phyloP scores from a whole-genome alignment of 64 coral and sea anemone species.

The Stichodactyla mertensii region DNA sequence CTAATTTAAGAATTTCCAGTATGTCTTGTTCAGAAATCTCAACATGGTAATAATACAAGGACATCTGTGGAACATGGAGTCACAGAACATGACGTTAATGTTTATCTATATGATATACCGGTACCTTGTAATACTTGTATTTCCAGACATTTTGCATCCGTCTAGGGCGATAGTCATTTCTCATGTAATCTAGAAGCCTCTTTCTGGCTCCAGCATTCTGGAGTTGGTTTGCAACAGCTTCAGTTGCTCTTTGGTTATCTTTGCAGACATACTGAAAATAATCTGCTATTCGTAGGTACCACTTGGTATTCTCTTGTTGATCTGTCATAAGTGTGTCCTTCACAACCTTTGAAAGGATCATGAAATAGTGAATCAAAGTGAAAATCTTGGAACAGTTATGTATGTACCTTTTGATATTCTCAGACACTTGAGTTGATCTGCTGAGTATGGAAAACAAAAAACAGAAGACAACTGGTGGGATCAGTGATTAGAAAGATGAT shows the following conservation, averaged over 20 bases:
- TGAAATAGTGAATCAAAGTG: not conserved
- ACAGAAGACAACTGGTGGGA: too few species aligned
- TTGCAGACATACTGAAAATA: slow-evolving; percentile 59
- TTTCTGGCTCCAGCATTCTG: slow-evolving; percentile 56
- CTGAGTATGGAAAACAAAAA: too few species aligned
- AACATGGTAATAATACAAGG: too few species aligned
- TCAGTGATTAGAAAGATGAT: too few species aligned
- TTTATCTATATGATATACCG: not conserved
- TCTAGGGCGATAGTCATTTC: slow-evolving; percentile 29
- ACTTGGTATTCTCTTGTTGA: slow-evolving; percentile 37
- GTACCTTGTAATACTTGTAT: slow-evolving; percentile 60
- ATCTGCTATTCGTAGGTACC: slow-evolving; percentile 43
- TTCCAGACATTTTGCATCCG: slow-evolving; percentile 34
- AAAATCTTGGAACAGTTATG: too few species aligned
- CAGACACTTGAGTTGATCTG: too few species aligned
- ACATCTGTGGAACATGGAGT: too few species aligned
- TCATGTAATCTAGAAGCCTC: slow-evolving; percentile 62
- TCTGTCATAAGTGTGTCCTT: slow-evolving; percentile 39
- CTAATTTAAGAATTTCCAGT: too few species aligned
- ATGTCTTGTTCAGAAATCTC: too few species aligned
- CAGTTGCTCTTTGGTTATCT: slow-evolving; percentile 27
- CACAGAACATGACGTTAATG: too few species aligned
- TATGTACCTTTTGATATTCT: too few species aligned
- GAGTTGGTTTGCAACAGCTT: slow-evolving; percentile 46
- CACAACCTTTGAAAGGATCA: slow-evolving; percentile 34